Evolutionary conservation across 2,797 vertebrate genomes (phyloP), one percentile per base, ranked within the genome.

Genomic region (Micropoecilia bifurca): DNA sequence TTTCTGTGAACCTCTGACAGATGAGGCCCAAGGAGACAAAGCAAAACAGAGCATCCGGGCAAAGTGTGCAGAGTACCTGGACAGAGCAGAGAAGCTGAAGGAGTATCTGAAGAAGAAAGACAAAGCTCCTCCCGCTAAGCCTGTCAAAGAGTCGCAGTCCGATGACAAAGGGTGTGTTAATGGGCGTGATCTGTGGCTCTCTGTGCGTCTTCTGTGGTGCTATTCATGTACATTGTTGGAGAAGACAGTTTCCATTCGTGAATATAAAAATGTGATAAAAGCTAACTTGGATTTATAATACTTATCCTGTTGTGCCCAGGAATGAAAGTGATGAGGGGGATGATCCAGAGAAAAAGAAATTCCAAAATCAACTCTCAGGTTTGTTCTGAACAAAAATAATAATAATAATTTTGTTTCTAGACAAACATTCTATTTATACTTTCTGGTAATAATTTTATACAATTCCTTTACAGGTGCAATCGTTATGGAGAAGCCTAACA

Each of bases 291-390:
- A 72, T 9, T 47, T 22, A 36, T 68, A 47, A 36, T 41, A 20
- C 22, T 30, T 81, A 13, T 77, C 4, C 78, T 71, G 79, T n/a
- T 85, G 43, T 87, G 43, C 83, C 3, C 87, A 99, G 99, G 92
- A 99, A 98, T 95, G 98, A 99, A 78, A 99, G 98, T 71, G 99
- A 99, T 95, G 98, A 98, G 18, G 98, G 97, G 84, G 97, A 96
- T 73, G 94, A 99, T 88, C 97, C 98, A 77, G 98, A 99, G 91
- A 99, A 98, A 95, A 99, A 98, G 96, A 99, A 99, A 87, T 96
- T 99, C 78, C 98, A 99, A 93, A 99, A 97, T 93, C 98, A 99
- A 80, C 97, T 99, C 87, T 96, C 98, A 97, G 97, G 98, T 98
- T 96, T 90, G 90, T 87, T 72, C 36, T 76, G 39, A 69, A 68